Conservation (phyloP, 1,140 invertebrate genomes). For the Aphaenogaster rudis region DNA sequence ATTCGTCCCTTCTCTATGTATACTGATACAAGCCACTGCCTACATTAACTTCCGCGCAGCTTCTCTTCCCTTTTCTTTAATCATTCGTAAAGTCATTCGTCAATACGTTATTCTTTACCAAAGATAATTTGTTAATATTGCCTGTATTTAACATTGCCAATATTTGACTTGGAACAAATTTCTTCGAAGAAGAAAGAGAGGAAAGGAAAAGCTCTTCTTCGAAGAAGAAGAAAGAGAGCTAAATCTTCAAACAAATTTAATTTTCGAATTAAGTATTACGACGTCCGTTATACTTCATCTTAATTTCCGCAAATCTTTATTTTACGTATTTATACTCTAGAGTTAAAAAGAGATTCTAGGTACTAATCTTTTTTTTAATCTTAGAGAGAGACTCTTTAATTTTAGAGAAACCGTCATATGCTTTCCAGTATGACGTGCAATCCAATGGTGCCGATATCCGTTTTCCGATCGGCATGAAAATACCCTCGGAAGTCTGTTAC, state of each 20-base stretch:
- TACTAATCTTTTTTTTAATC: conserved; percentile 10
- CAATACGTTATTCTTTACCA: background rate
- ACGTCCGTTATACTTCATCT: background rate
- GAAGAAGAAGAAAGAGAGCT: background rate
- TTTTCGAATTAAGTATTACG: background rate
- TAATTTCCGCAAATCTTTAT: background rate
- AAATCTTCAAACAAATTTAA: background rate
- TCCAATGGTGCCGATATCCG: conserved; percentile 39
- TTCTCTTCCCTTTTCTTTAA: background rate
- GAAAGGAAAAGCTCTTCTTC: background rate
- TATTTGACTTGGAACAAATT: background rate
- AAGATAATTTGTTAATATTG: background rate
- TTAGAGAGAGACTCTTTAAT: conserved; percentile 7
- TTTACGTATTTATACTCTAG: background rate
- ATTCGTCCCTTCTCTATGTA: conserved; percentile 34
- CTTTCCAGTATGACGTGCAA: conserved; percentile 29
- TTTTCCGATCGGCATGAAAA: conserved; percentile 52
- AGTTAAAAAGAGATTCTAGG: background rate
- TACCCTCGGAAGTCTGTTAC: conserved; percentile 32
- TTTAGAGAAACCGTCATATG: conserved; percentile 10
- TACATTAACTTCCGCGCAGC: background rate
- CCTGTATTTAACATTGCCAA: background rate
- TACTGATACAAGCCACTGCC: background rate
- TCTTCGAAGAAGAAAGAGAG: no score
- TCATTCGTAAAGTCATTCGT: background rate